Percentiles rank a stretch among this genome's conserved stretches.
These are phyloP conservation scores for Phylloscopus trochilus DNA, from an alignment of 2,113 vertebrate species.

Conservation along the genomic window DNA sequence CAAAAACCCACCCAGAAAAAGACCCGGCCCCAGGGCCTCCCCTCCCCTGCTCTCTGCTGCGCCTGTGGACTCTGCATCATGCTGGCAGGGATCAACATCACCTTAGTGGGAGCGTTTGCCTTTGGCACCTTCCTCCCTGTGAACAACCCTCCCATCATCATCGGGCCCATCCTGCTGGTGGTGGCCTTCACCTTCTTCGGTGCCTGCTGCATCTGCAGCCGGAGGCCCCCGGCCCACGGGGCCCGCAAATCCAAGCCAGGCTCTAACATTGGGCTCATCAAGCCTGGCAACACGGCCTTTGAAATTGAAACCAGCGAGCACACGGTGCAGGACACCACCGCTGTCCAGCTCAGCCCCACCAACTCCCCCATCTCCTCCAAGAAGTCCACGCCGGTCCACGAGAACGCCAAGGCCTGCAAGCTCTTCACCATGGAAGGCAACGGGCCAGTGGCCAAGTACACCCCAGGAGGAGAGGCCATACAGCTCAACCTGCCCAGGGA, in stretches of 20 bases:
- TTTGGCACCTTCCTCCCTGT: constrained; percentile 83
- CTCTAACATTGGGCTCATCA: constrained; percentile 77
- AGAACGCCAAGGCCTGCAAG: constrained; percentile 57
- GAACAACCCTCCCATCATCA: constrained; percentile 87
- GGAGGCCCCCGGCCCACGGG: constrained; percentile 68
- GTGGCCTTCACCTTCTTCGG: constrained; percentile 87
- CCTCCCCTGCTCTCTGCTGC: constrained; percentile 90
- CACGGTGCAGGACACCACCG: constrained; percentile 91
- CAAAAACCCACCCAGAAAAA: constrained; percentile 71
- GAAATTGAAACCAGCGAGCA: constrained; percentile 95
- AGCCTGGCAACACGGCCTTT: constrained; percentile 80
- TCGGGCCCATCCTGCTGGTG: constrained; percentile 85
- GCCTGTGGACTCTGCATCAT: constrained; percentile 94
- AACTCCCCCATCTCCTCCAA: constrained; percentile 83
- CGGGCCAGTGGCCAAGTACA: constrained; percentile 53
- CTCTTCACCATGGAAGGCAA: constrained; percentile 72
- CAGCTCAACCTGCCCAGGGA: constrained; percentile 77
- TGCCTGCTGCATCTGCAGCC: constrained; percentile 87
- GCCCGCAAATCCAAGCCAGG: constrained; percentile 64
- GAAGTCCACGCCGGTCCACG: constrained; percentile 75
- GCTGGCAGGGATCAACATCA: constrained; percentile 95
- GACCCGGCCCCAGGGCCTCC: constrained; percentile 75
- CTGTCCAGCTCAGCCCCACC: constrained; percentile 90
- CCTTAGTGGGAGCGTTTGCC: constrained; percentile 90
- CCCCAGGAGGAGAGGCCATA: constrained; percentile 41